phyloP scores from a whole-genome alignment of 2,113 vertebrate species.

The Setophaga petechia region DNA sequence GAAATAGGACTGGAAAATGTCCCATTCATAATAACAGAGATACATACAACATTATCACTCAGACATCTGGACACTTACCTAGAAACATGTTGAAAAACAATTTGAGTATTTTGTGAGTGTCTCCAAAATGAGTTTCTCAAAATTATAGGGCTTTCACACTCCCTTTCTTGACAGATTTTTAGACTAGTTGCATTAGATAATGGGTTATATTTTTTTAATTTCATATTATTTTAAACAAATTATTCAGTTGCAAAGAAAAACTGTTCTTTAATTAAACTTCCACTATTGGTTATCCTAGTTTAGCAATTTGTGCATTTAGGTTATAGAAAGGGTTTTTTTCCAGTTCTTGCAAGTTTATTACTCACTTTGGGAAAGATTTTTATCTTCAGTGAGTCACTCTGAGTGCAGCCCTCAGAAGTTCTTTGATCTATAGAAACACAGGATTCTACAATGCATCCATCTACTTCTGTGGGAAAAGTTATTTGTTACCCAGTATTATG shows the following conservation, averaged over 20 bases:
- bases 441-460: neutral
- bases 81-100: neutral
- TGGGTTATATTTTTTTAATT: neutral
- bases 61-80: neutral
- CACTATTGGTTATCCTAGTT: neutral
- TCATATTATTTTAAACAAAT: neutral
- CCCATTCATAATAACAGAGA: neutral
- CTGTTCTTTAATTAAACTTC: neutral
- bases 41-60: neutral
- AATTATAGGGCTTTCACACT: neutral
- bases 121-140: neutral
- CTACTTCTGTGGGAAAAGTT: neutral
- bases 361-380: neutral
- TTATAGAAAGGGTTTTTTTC: neutral
- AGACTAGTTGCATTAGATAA: neutral
- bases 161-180: neutral
- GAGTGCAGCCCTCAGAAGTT: neutral
- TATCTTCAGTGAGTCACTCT: neutral
- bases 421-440: neutral
- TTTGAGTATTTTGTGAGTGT: neutral
- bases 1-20: neutral
- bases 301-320: neutral
- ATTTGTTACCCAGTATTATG: neutral
- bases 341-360: neutral
- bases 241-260: constrained; percentile 26